phyloP scores from a whole-genome alignment of 2,113 vertebrate species.

The Cololabis saira region DNA sequence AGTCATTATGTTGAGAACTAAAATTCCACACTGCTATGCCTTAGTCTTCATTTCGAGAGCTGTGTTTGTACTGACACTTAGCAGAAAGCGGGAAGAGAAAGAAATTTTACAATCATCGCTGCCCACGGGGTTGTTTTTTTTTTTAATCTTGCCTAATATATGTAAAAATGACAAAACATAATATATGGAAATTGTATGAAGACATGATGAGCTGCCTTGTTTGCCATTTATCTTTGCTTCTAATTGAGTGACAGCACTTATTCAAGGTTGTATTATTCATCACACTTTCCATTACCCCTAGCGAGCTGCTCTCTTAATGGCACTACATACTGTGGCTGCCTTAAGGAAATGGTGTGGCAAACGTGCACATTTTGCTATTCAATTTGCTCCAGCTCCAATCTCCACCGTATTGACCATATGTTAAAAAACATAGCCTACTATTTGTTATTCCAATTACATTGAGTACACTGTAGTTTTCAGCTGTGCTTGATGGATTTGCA shows the following conservation, averaged over 20 bases:
- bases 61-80: constrained; percentile 73
- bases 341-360: constrained; percentile 62
- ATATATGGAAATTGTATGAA: constrained; percentile 29
- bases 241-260: constrained; percentile 64
- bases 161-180: constrained; percentile 21
- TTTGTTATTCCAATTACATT: constrained; percentile 78
- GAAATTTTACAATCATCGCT: constrained; percentile 57
- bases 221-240: constrained; percentile 52
- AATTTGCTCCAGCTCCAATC: constrained; percentile 52
- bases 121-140: background rate
- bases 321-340: constrained; percentile 45
- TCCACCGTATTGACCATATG: constrained; percentile 72
- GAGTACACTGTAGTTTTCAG: constrained; percentile 64
- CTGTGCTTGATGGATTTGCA: constrained; percentile 75
- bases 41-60: constrained; percentile 61
- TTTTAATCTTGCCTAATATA: constrained; percentile 7
- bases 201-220: constrained; percentile 23
- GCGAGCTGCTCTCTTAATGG: constrained; percentile 59
- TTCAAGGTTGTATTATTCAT: constrained; percentile 64
- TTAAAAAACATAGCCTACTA: constrained; percentile 69
- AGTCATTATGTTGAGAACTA: constrained; percentile 71
- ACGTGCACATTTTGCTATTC: constrained; percentile 62
- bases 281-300: constrained; percentile 57
- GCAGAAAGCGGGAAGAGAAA: constrained; percentile 45
- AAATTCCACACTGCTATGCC: constrained; percentile 70